Percentiles rank a stretch among this genome's conserved stretches.
These are phyloP conservation scores for Lysiphlebus fabarum DNA, from an alignment of 1,140 invertebrate species.

Conservation along the genomic window DNA sequence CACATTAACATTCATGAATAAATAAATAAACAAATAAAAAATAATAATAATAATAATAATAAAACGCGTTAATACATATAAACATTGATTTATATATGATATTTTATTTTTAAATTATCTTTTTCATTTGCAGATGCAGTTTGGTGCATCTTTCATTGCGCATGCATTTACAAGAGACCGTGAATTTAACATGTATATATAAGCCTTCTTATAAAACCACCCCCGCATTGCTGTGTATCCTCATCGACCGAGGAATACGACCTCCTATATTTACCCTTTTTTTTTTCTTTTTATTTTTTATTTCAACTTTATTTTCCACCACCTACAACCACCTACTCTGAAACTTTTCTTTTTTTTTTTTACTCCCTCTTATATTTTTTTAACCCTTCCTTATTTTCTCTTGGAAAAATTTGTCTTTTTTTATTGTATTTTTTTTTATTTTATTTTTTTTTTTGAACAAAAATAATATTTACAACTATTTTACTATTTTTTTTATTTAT, in stretches of 20 bases:
- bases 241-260: constrained; percentile 33
- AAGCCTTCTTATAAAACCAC: constrained; percentile 31
- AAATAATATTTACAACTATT: too few species aligned
- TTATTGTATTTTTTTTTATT: too few species aligned
- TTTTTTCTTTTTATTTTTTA: too few species aligned
- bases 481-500: too few species aligned
- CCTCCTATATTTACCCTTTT: too few species aligned
- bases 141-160: constrained; percentile 12
- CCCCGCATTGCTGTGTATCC: constrained; percentile 35
- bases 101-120: constrained; percentile 10
- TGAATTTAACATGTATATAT: not conserved
- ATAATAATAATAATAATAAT: constrained; percentile 5
- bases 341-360: too few species aligned
- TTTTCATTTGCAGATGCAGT: not conserved
- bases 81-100: too few species aligned
- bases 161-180: constrained; percentile 3
- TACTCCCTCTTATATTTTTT: too few species aligned
- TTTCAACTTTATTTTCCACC: too few species aligned
- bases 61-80: not conserved
- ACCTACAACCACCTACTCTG: not conserved
- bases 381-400: too few species aligned
- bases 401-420: too few species aligned
- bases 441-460: too few species aligned
- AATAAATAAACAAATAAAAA: not conserved
- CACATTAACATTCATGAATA: not conserved